A percentile compares a stretch with the other conserved stretches of the same genome.
phyloP scores from a whole-genome alignment of 1,140 invertebrate genomes.

The Papilio glaucus region DNA sequence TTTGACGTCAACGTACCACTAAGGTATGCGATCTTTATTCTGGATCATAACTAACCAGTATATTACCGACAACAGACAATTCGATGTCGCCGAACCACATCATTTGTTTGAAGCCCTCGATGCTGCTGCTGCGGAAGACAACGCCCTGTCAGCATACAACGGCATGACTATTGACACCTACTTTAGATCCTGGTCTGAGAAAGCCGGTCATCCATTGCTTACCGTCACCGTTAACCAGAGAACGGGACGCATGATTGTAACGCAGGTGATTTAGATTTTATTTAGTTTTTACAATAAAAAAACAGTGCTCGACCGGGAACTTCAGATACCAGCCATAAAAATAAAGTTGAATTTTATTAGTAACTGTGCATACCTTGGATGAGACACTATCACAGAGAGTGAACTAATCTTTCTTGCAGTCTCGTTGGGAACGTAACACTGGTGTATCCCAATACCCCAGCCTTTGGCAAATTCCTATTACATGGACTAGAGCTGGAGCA shows the following conservation, averaged over 20 bases:
- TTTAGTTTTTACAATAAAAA: no score
- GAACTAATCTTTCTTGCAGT: constrained; percentile 45
- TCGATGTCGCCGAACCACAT: constrained; percentile 85
- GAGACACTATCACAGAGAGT: no score
- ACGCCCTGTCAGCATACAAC: constrained; percentile 55
- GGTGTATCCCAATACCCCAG: constrained; percentile 52
- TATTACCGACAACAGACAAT: constrained; percentile 62
- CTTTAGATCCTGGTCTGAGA: constrained; percentile 88
- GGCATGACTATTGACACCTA: constrained; percentile 77
- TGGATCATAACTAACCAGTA: no score
- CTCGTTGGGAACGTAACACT: constrained; percentile 66
- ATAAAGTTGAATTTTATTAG: no score
- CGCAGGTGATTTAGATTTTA: constrained; percentile 67
- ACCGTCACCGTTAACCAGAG: constrained; percentile 81
- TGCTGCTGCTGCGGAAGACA: constrained; percentile 77
- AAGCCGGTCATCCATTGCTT: constrained; percentile 88
- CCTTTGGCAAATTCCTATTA: constrained; percentile 81
- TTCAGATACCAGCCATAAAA: no score
- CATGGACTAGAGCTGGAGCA: constrained; percentile 69
- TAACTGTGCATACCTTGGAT: no score
- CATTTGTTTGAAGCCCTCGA: constrained; percentile 88
- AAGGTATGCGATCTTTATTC: no score
- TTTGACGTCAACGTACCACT: no score
- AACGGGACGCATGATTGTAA: constrained; percentile 72
- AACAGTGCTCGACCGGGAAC: no score